Percentiles rank a stretch among this genome's conserved stretches.
Evolutionary conservation across 2,888 invertebrate species (phyloP).

Genomic region (Heliconius aoede): DNA sequence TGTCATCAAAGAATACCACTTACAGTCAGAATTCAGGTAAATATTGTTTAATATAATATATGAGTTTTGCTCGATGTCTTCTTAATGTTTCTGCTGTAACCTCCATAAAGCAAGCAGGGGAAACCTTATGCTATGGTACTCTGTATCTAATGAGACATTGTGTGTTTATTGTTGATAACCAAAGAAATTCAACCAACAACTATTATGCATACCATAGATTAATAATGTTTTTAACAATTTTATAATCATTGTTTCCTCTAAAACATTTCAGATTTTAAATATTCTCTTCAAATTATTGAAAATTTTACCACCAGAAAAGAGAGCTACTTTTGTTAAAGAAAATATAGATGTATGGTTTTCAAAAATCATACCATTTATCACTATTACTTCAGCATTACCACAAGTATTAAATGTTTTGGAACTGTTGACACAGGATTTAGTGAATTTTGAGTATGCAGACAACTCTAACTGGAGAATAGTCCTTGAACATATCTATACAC

Average conservation of each 20-base stretch:
- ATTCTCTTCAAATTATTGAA: conserved; percentile 65
- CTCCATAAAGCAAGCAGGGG: neutral
- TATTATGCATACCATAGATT: neutral
- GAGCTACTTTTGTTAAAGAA: conserved; percentile 61
- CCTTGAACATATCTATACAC: conserved; percentile 66
- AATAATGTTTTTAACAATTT: neutral
- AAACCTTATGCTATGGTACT: neutral
- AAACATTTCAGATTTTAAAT: conserved; percentile 62
- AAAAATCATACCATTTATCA: conserved; percentile 67
- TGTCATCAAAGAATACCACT: conserved; percentile 51
- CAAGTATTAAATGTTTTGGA: conserved; percentile 66
- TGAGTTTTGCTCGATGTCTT: neutral
- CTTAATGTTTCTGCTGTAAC: neutral
- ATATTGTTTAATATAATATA: conserved; percentile 9
- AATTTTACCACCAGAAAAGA: conserved; percentile 64
- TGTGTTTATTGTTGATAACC: too few relatives aligned
- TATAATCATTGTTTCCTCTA: neutral
- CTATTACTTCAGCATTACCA: conserved; percentile 39
- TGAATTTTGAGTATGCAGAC: conserved; percentile 65
- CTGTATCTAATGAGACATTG: neutral
- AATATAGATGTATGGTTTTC: conserved; percentile 77
- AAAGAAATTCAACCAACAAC: neutral
- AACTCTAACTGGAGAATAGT: conserved; percentile 70
- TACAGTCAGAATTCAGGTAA: conserved; percentile 56
- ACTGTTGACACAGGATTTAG: conserved; percentile 68